Evolutionary conservation across 2,797 vertebrate genomes (phyloP).

Genomic region (Mormyrops boulengeri): DNA sequence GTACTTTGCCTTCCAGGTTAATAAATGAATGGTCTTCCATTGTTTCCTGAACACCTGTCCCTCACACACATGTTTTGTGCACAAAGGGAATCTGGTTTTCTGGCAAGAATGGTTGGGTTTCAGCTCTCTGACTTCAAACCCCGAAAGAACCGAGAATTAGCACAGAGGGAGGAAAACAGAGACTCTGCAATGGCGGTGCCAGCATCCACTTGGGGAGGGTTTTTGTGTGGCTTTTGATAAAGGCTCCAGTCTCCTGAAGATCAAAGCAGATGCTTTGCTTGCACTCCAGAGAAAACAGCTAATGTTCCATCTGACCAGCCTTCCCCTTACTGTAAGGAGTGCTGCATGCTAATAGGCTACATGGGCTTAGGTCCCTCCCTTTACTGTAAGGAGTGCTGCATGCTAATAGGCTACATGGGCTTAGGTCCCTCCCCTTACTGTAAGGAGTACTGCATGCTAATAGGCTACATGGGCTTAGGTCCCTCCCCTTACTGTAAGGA

Average conservation of each 20-base stretch:
- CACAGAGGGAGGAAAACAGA: neutral
- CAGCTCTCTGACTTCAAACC: conserved; percentile 45
- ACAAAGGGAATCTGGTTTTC: neutral
- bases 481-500: too few relatives aligned
- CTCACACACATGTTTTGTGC: neutral
- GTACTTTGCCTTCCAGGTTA: conserved; percentile 44
- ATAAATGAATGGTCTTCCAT: neutral
- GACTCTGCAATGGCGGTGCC: conserved; percentile 37
- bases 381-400: too few relatives aligned
- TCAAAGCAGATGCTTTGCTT: conserved; percentile 52
- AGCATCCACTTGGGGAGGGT: conserved; percentile 47
- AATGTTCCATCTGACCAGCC: neutral
- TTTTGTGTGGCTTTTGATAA: conserved; percentile 54
- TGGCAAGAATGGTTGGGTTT: neutral
- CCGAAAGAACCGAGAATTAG: conserved; percentile 45
- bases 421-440: too few relatives aligned
- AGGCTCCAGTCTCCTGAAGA: conserved; percentile 57
- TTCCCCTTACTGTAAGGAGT: neutral
- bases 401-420: too few relatives aligned
- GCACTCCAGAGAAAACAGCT: conserved; percentile 29
- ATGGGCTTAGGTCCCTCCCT: neutral
- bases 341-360: neutral
- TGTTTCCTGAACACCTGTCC: neutral
- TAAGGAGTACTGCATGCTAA: too few relatives aligned
- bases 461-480: too few relatives aligned